These are phyloP conservation scores for Diphyllodes magnificus DNA, from an alignment of 2,113 vertebrate genomes.

Conservation along the genomic window DNA sequence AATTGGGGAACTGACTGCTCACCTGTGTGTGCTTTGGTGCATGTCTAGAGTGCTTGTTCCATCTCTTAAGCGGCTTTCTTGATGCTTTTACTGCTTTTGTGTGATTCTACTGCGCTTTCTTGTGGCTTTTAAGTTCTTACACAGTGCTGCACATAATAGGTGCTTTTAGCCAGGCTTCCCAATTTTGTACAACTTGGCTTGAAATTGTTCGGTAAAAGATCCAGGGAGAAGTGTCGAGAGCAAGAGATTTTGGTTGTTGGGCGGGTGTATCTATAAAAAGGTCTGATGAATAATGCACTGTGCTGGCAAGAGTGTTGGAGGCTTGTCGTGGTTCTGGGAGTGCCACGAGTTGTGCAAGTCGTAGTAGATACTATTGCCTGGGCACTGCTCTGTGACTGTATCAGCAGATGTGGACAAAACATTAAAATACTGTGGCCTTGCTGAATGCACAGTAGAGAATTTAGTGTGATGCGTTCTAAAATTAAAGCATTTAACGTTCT, in stretches of 20 bases:
- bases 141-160: no score
- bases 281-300: neutral
- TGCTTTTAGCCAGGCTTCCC: neutral
- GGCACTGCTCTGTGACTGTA: neutral
- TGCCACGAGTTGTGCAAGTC: fast-evolving
- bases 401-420: neutral
- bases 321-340: neutral
- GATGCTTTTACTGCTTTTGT: neutral
- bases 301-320: neutral
- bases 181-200: neutral
- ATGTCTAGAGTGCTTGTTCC: fast-evolving
- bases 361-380: neutral
- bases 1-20: neutral
- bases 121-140: neutral
- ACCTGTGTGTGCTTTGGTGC: neutral
- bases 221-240: neutral
- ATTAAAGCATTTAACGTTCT: neutral
- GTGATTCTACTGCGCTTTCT: neutral
- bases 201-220: neutral
- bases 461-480: neutral
- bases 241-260: neutral
- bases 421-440: neutral
- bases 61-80: neutral
- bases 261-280: neutral
- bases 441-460: neutral